Evolutionary conservation across 2,888 invertebrate species (phyloP).

Genomic region (Baronia brevicornis): DNA sequence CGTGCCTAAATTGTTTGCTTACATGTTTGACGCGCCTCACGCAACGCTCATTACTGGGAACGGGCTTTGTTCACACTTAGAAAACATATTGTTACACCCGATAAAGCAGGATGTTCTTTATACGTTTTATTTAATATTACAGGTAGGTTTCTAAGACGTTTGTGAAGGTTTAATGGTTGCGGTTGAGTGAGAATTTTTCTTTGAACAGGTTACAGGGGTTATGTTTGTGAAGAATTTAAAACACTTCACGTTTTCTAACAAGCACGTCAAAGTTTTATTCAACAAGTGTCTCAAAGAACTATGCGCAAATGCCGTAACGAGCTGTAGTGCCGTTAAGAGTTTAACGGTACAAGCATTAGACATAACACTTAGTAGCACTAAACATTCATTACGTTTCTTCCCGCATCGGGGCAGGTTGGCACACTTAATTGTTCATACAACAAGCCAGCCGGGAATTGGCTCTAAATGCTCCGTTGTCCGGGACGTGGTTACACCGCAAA

Average conservation of each 20-base stretch:
- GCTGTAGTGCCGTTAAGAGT: constrained; percentile 15
- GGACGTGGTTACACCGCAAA: constrained; percentile 57
- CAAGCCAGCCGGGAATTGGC: constrained; percentile 69
- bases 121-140: constrained; percentile 66
- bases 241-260: constrained; percentile 7
- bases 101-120: constrained; percentile 62
- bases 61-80: constrained; percentile 69
- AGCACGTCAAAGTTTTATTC: constrained; percentile 12
- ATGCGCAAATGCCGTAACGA: constrained; percentile 8
- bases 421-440: constrained; percentile 73
- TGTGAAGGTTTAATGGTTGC: constrained; percentile 48
- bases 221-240: constrained; percentile 21
- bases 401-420: constrained; percentile 53
- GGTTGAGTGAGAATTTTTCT: constrained; percentile 53
- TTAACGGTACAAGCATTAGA: constrained; percentile 34
- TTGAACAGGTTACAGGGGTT: constrained; percentile 38
- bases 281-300: constrained; percentile 18
- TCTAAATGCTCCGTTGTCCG: constrained; percentile 65
- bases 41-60: constrained; percentile 71
- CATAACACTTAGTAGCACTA: constrained; percentile 50
- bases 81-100: constrained; percentile 67
- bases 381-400: constrained; percentile 65
- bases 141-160: constrained; percentile 59
- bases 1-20: constrained; percentile 74
- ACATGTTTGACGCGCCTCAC: constrained; percentile 73